Base-by-base conservation (phyloP, 2,113 vertebrate genomes). In the Misgurnus mizolepis region DNA sequence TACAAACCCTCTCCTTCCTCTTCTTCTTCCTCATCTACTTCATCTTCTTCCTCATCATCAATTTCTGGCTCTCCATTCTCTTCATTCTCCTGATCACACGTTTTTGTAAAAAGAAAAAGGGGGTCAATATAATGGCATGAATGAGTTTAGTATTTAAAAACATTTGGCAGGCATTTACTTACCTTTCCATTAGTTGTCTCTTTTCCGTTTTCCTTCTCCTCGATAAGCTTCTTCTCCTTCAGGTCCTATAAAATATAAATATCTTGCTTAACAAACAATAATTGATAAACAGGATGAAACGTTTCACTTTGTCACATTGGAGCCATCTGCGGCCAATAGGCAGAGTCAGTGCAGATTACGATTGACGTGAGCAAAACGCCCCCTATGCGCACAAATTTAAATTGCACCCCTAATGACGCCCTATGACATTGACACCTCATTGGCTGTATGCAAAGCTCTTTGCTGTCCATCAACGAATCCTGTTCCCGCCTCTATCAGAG, bases 121-220 rank as follows among this genome's bases (percentile, higher is more conserved):
- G 27, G 11, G 12, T 43, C 2, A 18, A 22, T 62, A 11, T 14
- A 60, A 18, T 50, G 3, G 1, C 10, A 39, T 9, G 1, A 3
- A 41, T n/a, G 2, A 2, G 53, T 17, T 34, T 0, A 65, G 47
- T 47, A 18, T 12, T 64, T 7, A 39, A 39, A 14, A 34, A 27
- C 45, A 65, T 50, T 55, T 1, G 11, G n/a, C 45, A 70, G 11
- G n/a, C 45, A 70, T 17, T 40, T 14, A 18, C 15, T n/a, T 75
- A 93, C 95, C 1, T 96, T 99, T 72, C 97, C 96, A 0, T 99
- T 99, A 84, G 96, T 95, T 1, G 96, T 94, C 2, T 97, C 95
- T 89, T 95, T 96, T 78, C 97, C 97, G 56, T 98, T 99, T 90
- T 98, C 95, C 82, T 95, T 94, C 90, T 98, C 96, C 91, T 98